phyloP scores from a whole-genome alignment of 2,113 vertebrate genomes.

The Petromus typicus region DNA sequence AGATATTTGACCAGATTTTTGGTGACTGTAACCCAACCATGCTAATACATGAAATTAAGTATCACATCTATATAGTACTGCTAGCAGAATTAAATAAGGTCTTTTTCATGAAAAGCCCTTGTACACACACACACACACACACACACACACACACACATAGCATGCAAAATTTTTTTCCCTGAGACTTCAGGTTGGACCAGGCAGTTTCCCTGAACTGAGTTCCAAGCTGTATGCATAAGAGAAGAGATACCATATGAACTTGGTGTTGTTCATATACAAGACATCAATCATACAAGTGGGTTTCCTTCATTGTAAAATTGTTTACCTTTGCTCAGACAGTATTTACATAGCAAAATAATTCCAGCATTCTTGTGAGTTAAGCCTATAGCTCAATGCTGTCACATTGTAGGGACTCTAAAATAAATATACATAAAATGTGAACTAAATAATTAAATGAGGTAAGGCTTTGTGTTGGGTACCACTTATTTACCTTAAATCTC shows the following conservation, averaged over 20 bases:
- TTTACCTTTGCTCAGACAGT: neutral
- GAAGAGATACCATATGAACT: neutral
- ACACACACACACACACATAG: neutral
- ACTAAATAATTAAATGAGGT: constrained; percentile 25
- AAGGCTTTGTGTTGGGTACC: neutral
- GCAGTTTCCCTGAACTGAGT: neutral
- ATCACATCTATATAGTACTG: neutral
- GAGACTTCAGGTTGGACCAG: neutral
- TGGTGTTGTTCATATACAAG: neutral
- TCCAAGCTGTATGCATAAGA: neutral
- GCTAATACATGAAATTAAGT: neutral
- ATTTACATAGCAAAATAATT: constrained; percentile 2
- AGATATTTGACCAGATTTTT: neutral
- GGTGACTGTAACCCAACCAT: neutral
- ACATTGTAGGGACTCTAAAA: neutral
- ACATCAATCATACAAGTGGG: neutral
- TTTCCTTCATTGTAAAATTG: neutral
- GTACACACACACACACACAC: accelerated
- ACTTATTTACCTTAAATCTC: constrained; percentile 41
- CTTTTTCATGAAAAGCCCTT: neutral
- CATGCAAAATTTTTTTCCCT: neutral
- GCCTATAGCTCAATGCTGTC: neutral
- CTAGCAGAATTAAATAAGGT: neutral
- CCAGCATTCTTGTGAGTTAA: neutral
- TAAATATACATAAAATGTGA: constrained; percentile 21